Base-by-base conservation (phyloP, 2,113 vertebrate genomes). In the Ceratotherium simum region DNA sequence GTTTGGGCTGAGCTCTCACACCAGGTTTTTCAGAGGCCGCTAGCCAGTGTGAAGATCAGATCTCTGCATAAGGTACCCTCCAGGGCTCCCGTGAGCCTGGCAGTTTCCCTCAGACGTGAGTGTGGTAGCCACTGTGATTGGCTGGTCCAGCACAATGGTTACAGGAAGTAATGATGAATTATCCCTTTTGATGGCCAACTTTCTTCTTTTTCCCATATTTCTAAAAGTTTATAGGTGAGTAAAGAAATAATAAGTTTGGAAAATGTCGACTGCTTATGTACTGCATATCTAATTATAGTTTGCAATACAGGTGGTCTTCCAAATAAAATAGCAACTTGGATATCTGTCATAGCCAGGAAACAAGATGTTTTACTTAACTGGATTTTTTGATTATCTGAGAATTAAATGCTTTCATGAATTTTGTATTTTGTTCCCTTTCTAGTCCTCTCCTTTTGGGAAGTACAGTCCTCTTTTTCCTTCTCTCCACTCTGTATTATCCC, bases 281-380 rank as follows among this genome's bases (percentile, higher is more conserved):
- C 14, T 62, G 1, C 29, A 13, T 60, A 85, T 31, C 14, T 90
- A 90, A 90, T 80, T 80, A 58, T 46, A 88, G 79, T 73, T 84
- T 89, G 42, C 12, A 10, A 64, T 58, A 65, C 6, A 85, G 36
- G 12, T 76, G 36, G 64, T 51, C 65, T 90, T 80, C 72, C 79
- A 92, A 85, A 73, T 85, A 92, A 88, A 92, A 39, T 25, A 84
- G 79, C 33, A 62, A 17, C n/a, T 54, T 89, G n/a, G 16, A 75
- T 95, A 54, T 17, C 29, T 91, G 70, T 27, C 79, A 64, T 51
- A 72, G 70, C 65, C 58, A 89, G 70, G 33, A 89, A 80, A 87
- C 29, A 79, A 51, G 70, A 70, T 69, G 46, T 69, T 86, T 90
- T 82, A 75, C 36, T 39, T 73, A 62, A 69, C 42, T 84, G 60